Evolutionary conservation across 2,888 invertebrate species (phyloP).

Genomic region (Gortyna flavago): DNA sequence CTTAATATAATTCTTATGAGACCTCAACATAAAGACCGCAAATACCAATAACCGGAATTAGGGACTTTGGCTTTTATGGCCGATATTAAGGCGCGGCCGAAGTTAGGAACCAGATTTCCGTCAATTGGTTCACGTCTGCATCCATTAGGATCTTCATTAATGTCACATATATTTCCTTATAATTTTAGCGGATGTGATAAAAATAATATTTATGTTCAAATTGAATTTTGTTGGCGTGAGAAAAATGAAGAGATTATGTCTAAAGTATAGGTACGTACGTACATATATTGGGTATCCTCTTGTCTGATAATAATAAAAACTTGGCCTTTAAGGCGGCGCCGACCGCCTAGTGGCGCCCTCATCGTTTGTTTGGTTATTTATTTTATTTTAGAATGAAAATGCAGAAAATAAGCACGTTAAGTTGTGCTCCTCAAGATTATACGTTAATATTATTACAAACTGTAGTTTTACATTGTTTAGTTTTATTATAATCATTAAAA

Average conservation of each 20-base stretch:
- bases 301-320: not conserved
- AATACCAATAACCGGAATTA: conserved; percentile 48
- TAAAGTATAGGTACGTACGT: not conserved
- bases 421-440: no score
- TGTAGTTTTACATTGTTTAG: no score
- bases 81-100: conserved; percentile 23
- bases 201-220: conserved; percentile 29
- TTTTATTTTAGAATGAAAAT: no score
- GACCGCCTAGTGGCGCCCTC: no score
- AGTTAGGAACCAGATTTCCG: conserved; percentile 25
- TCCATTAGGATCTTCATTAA: conserved; percentile 37
- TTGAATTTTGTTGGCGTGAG: conserved; percentile 20
- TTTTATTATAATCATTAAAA: no score
- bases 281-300: no score
- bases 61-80: conserved; percentile 37
- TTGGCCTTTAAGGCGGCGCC: no score
- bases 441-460: no score
- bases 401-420: no score
- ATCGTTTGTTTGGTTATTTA: no score
- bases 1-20: conserved; percentile 19
- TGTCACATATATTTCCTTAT: conserved; percentile 47
- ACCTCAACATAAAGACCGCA: conserved; percentile 30
- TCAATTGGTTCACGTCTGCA: conserved; percentile 27
- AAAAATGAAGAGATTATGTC: not conserved
- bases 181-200: conserved; percentile 42